phyloP scores from a whole-genome alignment of 1,140 invertebrate species.

The Oryzaephilus surinamensis region DNA sequence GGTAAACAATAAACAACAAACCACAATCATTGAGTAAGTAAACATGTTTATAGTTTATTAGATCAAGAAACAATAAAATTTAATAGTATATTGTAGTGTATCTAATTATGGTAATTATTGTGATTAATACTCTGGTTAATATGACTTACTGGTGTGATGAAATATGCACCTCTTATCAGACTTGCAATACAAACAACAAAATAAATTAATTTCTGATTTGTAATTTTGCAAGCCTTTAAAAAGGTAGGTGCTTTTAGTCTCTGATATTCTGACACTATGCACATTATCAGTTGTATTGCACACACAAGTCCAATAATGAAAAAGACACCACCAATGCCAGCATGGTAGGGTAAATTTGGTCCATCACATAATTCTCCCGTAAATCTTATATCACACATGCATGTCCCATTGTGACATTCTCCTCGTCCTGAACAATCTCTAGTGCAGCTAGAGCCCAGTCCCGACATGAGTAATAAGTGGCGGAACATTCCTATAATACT shows the following conservation, averaged over 20 bases:
- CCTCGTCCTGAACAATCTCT: slow-evolving; percentile 78
- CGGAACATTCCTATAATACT: too few species aligned
- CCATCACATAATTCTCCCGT: slow-evolving; percentile 50
- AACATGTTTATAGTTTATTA: too few species aligned
- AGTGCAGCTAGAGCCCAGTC: slow-evolving; percentile 35
- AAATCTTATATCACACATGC: slow-evolving; percentile 75
- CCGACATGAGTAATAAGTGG: slow-evolving; percentile 32
- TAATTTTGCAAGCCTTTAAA: slow-evolving; percentile 70
- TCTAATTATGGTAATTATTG: too few species aligned
- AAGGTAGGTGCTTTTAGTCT: slow-evolving; percentile 72
- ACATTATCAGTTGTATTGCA: slow-evolving; percentile 76
- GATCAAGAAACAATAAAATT: too few species aligned
- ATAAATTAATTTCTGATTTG: slow-evolving; percentile 86
- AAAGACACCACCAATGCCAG: slow-evolving; percentile 70
- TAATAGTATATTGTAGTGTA: neutral
- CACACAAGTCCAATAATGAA: slow-evolving; percentile 76
- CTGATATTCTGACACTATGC: slow-evolving; percentile 70
- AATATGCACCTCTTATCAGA: slow-evolving; percentile 76
- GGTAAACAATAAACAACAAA: neutral
- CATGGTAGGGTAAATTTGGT: slow-evolving; percentile 51
- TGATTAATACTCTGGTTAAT: slow-evolving; percentile 6
- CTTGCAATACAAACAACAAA: slow-evolving; percentile 81
- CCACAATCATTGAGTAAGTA: neutral
- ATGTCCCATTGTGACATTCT: slow-evolving; percentile 82
- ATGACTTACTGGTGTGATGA: slow-evolving; percentile 78